A percentile compares a stretch with the other conserved stretches of the same genome.
These are phyloP conservation scores for Penelope pileata DNA, from an alignment of 2,113 vertebrate species.

Conservation along the genomic window DNA sequence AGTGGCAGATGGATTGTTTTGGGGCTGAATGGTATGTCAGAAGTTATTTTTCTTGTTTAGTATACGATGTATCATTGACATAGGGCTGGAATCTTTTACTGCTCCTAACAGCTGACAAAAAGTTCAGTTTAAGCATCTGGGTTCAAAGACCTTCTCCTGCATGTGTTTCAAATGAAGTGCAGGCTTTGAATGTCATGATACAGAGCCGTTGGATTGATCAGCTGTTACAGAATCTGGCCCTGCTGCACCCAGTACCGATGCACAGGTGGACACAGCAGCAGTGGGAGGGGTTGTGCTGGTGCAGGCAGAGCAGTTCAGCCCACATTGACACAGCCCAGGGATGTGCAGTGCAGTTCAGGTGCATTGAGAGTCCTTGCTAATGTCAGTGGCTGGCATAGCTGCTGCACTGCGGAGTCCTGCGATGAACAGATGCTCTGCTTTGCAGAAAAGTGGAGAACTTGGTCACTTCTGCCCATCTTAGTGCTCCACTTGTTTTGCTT, in stretches of 20 bases:
- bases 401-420: background rate
- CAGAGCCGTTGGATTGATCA: background rate
- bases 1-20: background rate
- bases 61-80: background rate
- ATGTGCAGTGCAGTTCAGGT: background rate
- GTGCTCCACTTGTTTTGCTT: background rate
- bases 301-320: background rate
- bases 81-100: background rate
- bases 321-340: background rate
- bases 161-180: background rate
- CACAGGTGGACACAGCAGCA: background rate
- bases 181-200: background rate
- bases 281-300: background rate
- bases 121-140: background rate
- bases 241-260: background rate
- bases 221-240: background rate
- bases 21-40: background rate
- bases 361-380: background rate
- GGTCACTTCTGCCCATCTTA: background rate
- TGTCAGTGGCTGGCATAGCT: background rate
- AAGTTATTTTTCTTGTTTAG: background rate
- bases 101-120: background rate
- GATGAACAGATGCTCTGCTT: background rate
- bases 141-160: background rate
- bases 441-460: background rate